Evolutionary conservation across 2,888 invertebrate species (phyloP), one percentile per base, ranked within the genome.

Genomic region (Craniophora ligustri): DNA sequence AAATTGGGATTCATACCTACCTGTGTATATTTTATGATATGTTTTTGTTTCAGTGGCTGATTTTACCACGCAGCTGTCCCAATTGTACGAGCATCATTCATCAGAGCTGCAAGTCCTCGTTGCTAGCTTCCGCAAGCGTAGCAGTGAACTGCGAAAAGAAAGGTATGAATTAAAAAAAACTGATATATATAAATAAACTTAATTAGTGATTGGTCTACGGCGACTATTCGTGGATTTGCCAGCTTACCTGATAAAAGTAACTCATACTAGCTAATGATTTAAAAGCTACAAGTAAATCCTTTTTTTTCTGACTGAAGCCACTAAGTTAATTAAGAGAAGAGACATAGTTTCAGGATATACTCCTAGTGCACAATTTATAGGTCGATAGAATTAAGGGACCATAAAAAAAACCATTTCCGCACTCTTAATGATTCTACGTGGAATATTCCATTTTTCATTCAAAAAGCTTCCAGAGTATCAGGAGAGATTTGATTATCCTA

Each of bases 31-130:
- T n/a, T 10, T 26, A 21, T 19, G 5, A 14, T 10, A 6, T 44
- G 0, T 32, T 1, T 72, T 86, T 91, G 78, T 95, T 96, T 10
- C 95, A 98, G 98, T 98, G 86, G 96, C 98, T 72, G 98, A 98
- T 93, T 98, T 98, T 92, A 97, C 97, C 57, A 97, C 97, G 81
- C 97, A 98, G 89, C 93, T 98, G 90, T 97, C 98, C 64, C 96
- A 97, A 81, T 95, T 97, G 84, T 97, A 98, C 94, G 98, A 98
- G 88, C 96, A 96, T 75, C 98, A 98, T 88, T 97, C 98, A 10
- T 96, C 97, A 67, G 97, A 97, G 85, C 94, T 98, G 67, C 97
- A 98, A 85, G 94, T 96, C 66, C 94, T 98, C 76, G 97, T 98
- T 48, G 96, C 98, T 70, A 97, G 95, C 88, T 98, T 97, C 90